phyloP scores from a whole-genome alignment of 2,888 invertebrate species.

The Anorthoa munda region DNA sequence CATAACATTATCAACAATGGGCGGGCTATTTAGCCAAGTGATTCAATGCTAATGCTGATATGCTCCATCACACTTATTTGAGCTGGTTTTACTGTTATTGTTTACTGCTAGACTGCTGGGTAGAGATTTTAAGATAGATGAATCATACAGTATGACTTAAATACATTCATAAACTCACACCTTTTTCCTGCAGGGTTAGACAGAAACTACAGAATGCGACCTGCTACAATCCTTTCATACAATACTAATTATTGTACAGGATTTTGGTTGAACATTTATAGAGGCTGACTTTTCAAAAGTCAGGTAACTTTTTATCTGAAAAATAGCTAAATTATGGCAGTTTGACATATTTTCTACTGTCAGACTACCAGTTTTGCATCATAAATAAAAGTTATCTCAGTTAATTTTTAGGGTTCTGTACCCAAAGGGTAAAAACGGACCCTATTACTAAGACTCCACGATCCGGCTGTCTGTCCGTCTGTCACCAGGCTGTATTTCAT shows the following conservation, averaged over 20 bases:
- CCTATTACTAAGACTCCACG: no score
- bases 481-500: no score
- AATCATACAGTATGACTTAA: neutral
- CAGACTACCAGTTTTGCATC: neutral
- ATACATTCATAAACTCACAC: no score
- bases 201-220: no score
- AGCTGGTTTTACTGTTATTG: constrained; percentile 18
- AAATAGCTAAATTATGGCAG: neutral
- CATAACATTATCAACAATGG: constrained; percentile 64
- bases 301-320: no score
- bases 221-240: no score
- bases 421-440: no score
- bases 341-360: neutral
- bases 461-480: no score
- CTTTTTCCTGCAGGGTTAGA: no score
- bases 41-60: constrained; percentile 71
- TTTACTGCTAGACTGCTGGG: neutral
- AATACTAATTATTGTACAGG: neutral
- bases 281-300: no score
- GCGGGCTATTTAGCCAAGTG: constrained; percentile 42
- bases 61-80: constrained; percentile 49
- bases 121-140: neutral
- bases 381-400: neutral
- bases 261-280: neutral
- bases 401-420: no score